phyloP scores from a whole-genome alignment of 2,113 vertebrate genomes.

The Hippopotamus amphibius region DNA sequence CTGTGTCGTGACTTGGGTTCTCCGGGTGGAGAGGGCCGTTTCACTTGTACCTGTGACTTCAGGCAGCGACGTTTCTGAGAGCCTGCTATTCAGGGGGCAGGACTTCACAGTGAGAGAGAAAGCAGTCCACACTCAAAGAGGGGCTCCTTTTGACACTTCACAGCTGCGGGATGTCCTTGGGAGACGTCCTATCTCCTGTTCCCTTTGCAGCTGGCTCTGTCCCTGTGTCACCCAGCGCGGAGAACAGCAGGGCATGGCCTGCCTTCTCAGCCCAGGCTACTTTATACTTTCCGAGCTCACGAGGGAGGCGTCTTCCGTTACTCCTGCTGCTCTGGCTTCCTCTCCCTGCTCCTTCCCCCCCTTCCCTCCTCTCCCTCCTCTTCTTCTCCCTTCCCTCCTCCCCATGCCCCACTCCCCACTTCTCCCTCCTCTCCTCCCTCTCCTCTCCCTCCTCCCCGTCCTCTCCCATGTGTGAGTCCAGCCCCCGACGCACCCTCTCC shows the following conservation, averaged over 20 bases:
- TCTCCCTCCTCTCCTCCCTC: accelerated
- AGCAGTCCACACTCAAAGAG: neutral
- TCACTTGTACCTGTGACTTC: neutral
- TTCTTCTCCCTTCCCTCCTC: accelerated
- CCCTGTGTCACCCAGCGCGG: neutral
- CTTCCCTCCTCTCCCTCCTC: neutral
- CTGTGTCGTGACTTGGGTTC: neutral
- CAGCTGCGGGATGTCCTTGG: accelerated
- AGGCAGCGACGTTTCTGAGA: neutral
- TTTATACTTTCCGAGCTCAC: neutral
- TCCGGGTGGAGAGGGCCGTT: neutral
- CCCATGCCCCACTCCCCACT: accelerated
- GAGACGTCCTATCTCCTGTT: neutral
- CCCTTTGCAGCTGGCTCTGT: neutral
- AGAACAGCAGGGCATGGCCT: accelerated
- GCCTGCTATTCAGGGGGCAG: neutral
- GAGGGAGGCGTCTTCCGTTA: neutral
- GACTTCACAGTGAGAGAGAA: neutral
- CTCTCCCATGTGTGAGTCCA: neutral
- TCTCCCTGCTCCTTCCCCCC: neutral
- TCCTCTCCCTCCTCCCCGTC: accelerated
- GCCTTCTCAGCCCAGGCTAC: neutral
- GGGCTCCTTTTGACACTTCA: neutral
- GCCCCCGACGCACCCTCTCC: conserved; percentile 66
- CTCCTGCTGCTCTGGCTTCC: neutral